Evolutionary conservation across 2,113 vertebrate genomes (phyloP), one percentile per base, ranked within the genome.

Genomic region (Aphelocoma coerulescens): DNA sequence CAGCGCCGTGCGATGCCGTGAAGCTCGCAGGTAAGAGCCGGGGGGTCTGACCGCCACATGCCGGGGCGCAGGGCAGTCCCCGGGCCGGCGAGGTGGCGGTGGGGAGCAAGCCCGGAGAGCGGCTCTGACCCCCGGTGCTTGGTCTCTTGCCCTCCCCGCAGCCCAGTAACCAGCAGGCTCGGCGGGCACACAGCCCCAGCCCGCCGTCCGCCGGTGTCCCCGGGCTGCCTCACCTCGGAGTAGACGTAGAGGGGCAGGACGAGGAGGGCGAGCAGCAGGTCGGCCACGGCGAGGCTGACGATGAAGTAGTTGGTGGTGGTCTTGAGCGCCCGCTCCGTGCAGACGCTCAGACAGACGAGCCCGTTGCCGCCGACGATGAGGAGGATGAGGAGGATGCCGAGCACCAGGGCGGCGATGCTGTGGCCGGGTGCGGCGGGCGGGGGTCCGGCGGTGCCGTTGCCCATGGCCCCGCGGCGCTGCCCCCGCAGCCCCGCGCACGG

Each of bases 231-330:
- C 96, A 99, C 99, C 99, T 99, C 99, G 9, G 99, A 98, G 95
- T 99, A 99, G 63, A 99, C 99, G 88, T 98, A 99, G 54, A 99
- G 98, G 6, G 99, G 99, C 92, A 99, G 97, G 11, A 99, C 99
- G 44, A 99, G 98, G 21, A 99, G 77, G 4, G 99, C 99, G 74
- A 99, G 98, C 26, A 99, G 98, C 11, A 99, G 95, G 95, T 99
- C 99, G 3, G 99, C 98, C 15, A 98, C 98, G 63, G 99, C 99
- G 92, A 99, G 96, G 91, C 99, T 99, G 95, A 99, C 98, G 72
- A 99, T 98, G 98, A 99, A 99, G 97, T 98, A 99, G 98, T 99
- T 99, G 51, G 99, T 99, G 51, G 99, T 99, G 30, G 99, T 99
- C 97, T 98, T 99, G 63, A 99, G 94, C 52, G 99, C 98, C 91